Evolutionary conservation across 2,797 vertebrate genomes (phyloP).

Genomic region (Paramormyrops hopkinsi): DNA sequence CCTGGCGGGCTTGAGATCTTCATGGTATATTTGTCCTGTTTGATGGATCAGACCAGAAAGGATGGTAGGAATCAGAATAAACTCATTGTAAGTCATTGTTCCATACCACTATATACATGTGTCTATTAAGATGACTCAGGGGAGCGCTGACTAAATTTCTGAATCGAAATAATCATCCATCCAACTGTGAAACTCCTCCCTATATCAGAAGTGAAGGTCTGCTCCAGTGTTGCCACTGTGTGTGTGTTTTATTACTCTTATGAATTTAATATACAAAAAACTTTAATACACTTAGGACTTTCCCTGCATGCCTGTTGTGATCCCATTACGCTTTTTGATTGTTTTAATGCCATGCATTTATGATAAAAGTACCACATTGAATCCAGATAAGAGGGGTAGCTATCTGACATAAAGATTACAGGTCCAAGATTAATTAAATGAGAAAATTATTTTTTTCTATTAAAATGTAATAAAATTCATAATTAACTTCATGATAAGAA

Average conservation of each 20-base stretch:
- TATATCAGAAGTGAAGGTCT: background rate
- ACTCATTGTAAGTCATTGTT: background rate
- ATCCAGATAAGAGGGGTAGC: background rate
- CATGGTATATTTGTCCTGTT: background rate
- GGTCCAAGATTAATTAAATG: slow-evolving; percentile 11
- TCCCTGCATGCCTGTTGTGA: background rate
- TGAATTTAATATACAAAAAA: background rate
- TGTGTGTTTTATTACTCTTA: background rate
- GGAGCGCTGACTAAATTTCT: background rate
- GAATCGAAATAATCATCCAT: background rate
- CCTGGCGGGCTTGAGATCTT: background rate
- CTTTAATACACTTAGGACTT: background rate
- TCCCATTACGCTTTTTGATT: background rate
- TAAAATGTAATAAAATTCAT: slow-evolving; percentile 20
- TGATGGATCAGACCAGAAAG: background rate
- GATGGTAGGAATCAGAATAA: background rate
- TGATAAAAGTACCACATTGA: background rate
- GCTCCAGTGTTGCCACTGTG: background rate
- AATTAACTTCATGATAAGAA: slow-evolving; percentile 14
- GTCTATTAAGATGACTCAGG: slow-evolving; percentile 8
- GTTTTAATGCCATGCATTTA: background rate
- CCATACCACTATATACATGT: slow-evolving; percentile 10
- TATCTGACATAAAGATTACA: slow-evolving; percentile 12
- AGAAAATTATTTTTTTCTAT: slow-evolving; percentile 10
- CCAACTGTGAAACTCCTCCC: slow-evolving; percentile 1